These are phyloP conservation scores for Crotalus viridis DNA, from an alignment of 2,113 vertebrate genomes.

Conservation along the genomic window DNA sequence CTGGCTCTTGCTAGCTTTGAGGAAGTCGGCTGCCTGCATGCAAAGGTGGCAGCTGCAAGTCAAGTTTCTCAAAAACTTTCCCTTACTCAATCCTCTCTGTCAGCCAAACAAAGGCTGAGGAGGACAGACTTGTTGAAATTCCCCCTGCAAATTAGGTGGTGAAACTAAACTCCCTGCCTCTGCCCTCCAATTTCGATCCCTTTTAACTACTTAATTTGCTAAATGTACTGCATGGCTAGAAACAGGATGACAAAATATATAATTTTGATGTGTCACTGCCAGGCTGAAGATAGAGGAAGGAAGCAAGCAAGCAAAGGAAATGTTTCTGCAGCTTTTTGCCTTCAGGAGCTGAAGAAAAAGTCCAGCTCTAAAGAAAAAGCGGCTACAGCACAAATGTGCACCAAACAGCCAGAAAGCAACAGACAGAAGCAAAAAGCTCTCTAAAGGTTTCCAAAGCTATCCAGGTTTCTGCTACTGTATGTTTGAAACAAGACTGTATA, in stretches of 20 bases:
- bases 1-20: background rate
- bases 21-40: background rate
- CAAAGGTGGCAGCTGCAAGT: background rate
- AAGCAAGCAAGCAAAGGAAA: background rate
- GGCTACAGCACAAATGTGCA: background rate
- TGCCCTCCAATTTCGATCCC: background rate
- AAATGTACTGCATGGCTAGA: background rate
- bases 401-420: background rate
- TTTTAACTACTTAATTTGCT: background rate
- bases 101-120: background rate
- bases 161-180: background rate
- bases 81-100: background rate
- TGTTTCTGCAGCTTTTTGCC: background rate
- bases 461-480: background rate
- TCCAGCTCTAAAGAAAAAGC: background rate
- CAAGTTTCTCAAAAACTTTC: background rate
- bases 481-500: background rate
- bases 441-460: background rate
- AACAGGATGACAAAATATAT: background rate
- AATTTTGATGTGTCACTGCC: background rate
- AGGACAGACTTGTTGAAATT: background rate
- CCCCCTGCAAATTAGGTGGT: background rate
- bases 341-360: background rate
- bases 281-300: background rate
- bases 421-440: background rate